phyloP scores from a whole-genome alignment of 2,888 invertebrate species.

The Aplocera efformata region DNA sequence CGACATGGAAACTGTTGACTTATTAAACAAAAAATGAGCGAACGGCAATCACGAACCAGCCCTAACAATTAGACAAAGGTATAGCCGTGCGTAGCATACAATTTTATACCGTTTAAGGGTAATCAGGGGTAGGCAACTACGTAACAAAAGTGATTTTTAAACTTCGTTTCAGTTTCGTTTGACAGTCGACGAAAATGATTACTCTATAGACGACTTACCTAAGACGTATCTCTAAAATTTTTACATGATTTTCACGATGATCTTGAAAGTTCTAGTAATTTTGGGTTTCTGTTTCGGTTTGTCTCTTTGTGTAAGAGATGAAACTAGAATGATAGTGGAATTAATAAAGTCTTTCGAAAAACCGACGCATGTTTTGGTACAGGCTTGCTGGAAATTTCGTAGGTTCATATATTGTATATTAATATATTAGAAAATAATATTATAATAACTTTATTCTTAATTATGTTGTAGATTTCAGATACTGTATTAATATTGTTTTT shows the following conservation, averaged over 20 bases:
- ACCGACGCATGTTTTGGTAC: constrained; percentile 43
- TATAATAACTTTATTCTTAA: no score
- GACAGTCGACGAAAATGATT: no score
- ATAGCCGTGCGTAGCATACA: constrained; percentile 9
- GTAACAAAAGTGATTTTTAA: neutral
- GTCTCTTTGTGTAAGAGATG: constrained; percentile 20
- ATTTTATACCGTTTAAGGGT: constrained; percentile 11
- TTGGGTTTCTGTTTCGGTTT: constrained; percentile 2
- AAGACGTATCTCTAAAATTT: no score
- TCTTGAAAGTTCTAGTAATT: neutral
- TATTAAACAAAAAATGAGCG: constrained; percentile 14
- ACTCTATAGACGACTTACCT: no score
- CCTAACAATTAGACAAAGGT: constrained; percentile 18
- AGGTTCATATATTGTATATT: no score
- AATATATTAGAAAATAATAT: no score
- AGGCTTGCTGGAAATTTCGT: constrained; percentile 50
- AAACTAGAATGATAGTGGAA: constrained; percentile 45
- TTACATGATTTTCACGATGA: no score
- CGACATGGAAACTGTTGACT: constrained; percentile 3
- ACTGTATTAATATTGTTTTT: no score
- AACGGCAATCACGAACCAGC: constrained; percentile 3
- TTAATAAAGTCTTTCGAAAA: constrained; percentile 42
- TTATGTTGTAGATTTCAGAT: no score
- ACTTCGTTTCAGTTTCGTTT: neutral
- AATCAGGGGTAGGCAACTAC: constrained; percentile 1